phyloP scores from a whole-genome alignment of 1,140 invertebrate genomes.

The Solen grandis region DNA sequence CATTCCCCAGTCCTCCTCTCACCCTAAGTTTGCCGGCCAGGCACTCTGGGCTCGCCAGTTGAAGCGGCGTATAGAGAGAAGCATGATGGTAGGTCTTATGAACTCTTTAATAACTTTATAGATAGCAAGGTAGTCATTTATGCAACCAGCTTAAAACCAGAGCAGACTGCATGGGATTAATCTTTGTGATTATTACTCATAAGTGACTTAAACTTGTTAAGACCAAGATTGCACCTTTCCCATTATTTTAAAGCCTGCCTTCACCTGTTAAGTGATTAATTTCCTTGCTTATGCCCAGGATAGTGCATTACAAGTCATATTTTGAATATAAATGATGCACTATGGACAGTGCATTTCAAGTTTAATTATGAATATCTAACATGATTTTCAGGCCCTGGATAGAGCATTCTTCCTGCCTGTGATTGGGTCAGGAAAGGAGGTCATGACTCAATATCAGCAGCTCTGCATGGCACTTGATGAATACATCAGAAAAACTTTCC shows the following conservation, averaged over 20 bases:
- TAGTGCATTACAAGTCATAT: neutral
- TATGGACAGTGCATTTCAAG: neutral
- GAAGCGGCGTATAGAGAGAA: slow-evolving; percentile 84
- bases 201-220: too few relatives aligned
- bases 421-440: slow-evolving; percentile 87
- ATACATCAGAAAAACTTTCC: slow-evolving; percentile 84
- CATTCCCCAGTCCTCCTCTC: slow-evolving; percentile 83
- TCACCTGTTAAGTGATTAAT: too few relatives aligned
- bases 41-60: slow-evolving; percentile 85
- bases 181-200: too few relatives aligned
- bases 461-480: slow-evolving; percentile 86
- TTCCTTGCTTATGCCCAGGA: neutral
- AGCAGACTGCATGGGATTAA: too few relatives aligned
- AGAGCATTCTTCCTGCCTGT: slow-evolving; percentile 87
- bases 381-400: slow-evolving; percentile 83
- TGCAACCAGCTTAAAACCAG: too few relatives aligned
- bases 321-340: neutral
- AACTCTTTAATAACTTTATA: too few relatives aligned
- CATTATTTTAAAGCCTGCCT: too few relatives aligned
- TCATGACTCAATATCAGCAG: slow-evolving; percentile 85
- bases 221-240: too few relatives aligned
- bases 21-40: slow-evolving; percentile 87
- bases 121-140: too few relatives aligned
- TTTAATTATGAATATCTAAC: neutral
- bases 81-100: slow-evolving; percentile 82